Evolutionary conservation across 2,797 vertebrate species (phyloP), one percentile per base, ranked within the genome.

Genomic region (Spinus pinus): DNA sequence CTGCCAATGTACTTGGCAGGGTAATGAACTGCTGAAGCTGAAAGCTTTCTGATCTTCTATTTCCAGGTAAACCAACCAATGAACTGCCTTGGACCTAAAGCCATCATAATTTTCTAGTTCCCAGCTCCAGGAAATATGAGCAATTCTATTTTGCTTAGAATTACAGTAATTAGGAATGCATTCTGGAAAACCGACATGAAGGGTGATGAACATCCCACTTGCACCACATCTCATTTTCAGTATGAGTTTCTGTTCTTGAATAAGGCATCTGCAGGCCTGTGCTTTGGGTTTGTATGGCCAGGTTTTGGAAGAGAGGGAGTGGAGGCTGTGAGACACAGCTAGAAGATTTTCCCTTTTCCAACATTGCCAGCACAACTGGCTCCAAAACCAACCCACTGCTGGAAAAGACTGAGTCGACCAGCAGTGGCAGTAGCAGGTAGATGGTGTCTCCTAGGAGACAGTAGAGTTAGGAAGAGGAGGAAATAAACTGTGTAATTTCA

Each of bases 281-380:
- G 15, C 20, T 31, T 5, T 50, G 50, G 5, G 12, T 46, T 37
- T 79, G 10, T 2, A 16, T 12, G 25, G 23, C 16, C 33, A 79
- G 19, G 16, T n/a, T 56, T 83, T 51, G 9, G 30, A 31, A 22
- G 19, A 1, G 2, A 25, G 12, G 12, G 25, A 49, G 12, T 61
- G n/a, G 11, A 37, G 56, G 39, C 31, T 30, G 39, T 37, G 46
- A 51, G 33, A 65, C 28, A 23, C 14, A 37, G 33, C 4, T 7
- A 27, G 31, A 30, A 47, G 12, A 3, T 47, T 64, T 57, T 14
- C 9, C 8, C 11, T 41, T 69, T 50, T 86, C 50, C 23, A 27
- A 6, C 0, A 1, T 0, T 56, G 13, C 5, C n/a, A 41, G 2
- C 9, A 11, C 37, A 51, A 8, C 1, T 4, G 4, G 30, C 9